Conservation (phyloP, 2,888 invertebrate genomes). For the Labia minor region DNA sequence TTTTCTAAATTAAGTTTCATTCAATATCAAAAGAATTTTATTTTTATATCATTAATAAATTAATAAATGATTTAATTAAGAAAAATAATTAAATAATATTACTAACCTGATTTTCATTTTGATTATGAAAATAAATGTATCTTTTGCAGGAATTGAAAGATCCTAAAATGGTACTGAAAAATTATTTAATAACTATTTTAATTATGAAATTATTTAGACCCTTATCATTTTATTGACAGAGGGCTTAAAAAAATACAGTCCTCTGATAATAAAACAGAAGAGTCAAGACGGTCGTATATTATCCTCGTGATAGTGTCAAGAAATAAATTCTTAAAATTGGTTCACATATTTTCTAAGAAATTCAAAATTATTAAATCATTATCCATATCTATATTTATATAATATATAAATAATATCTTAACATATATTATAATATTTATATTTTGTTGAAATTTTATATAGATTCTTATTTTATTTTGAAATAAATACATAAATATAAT, state of each 20-base stretch:
- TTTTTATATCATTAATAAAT: no score
- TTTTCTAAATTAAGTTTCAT: no score
- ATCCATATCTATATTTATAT: background rate
- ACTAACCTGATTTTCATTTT: background rate
- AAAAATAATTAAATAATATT: no score
- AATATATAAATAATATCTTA: background rate
- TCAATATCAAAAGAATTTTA: no score
- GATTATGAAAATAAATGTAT: no score
- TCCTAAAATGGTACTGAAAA: no score
- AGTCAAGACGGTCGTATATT: background rate
- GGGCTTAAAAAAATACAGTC: background rate
- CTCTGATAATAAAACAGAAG: background rate
- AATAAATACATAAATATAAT: no score
- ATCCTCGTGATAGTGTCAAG: background rate
- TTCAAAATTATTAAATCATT: background rate
- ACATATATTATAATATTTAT: no score
- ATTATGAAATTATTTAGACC: background rate
- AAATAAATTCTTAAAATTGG: background rate
- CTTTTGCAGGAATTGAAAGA: no score
- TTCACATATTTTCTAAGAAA: background rate
- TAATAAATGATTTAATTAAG: background rate
- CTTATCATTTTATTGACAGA: background rate
- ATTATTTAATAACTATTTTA: no score
- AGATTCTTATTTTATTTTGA: no score
- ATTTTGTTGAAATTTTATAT: no score